These are phyloP conservation scores for Limanda limanda DNA, from an alignment of 2,113 vertebrate species.

Conservation along the genomic window DNA sequence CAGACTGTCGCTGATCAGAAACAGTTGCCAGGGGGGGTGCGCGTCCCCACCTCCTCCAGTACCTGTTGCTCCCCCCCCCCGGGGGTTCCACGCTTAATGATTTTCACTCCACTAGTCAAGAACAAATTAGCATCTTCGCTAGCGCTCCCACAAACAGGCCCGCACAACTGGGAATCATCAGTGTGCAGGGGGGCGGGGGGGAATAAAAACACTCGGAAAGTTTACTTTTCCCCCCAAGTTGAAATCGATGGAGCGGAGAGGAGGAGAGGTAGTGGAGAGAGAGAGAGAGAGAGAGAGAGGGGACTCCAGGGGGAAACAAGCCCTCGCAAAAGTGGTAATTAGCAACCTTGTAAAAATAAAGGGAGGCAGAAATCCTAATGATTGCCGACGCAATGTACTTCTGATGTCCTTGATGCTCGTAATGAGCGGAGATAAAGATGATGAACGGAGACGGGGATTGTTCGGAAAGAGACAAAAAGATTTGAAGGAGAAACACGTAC, in stretches of 20 bases:
- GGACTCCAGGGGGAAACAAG: slow-evolving; percentile 31
- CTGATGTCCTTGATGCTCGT: slow-evolving; percentile 61
- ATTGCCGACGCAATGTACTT: slow-evolving; percentile 51
- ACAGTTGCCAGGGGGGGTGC: slow-evolving; percentile 31
- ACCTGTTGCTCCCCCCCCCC: slow-evolving; percentile 10
- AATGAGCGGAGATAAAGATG: slow-evolving; percentile 26
- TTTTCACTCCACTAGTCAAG: slow-evolving; percentile 71
- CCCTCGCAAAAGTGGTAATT: slow-evolving; percentile 60
- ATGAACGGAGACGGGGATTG: not conserved
- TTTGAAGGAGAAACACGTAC: slow-evolving; percentile 1
- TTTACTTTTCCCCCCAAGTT: slow-evolving; percentile 65
- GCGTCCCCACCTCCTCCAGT: slow-evolving; percentile 17
- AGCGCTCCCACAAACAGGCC: slow-evolving; percentile 47
- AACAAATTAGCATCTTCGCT: slow-evolving; percentile 74
- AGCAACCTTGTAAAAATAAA: slow-evolving; percentile 67
- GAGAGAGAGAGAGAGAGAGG: not conserved
- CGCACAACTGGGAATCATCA: slow-evolving; percentile 68
- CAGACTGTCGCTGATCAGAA: slow-evolving; percentile 40
- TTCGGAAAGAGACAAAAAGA: not conserved
- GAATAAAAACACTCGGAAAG: slow-evolving; percentile 38
- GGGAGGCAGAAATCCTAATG: slow-evolving; percentile 48
- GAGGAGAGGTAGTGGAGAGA: slow-evolving; percentile 5
- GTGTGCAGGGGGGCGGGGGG: not conserved
- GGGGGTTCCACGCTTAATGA: slow-evolving; percentile 66
- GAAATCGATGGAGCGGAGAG: slow-evolving; percentile 59